Evolutionary conservation across 2,888 invertebrate species (phyloP).

Genomic region (Drosophila macrospina): DNA sequence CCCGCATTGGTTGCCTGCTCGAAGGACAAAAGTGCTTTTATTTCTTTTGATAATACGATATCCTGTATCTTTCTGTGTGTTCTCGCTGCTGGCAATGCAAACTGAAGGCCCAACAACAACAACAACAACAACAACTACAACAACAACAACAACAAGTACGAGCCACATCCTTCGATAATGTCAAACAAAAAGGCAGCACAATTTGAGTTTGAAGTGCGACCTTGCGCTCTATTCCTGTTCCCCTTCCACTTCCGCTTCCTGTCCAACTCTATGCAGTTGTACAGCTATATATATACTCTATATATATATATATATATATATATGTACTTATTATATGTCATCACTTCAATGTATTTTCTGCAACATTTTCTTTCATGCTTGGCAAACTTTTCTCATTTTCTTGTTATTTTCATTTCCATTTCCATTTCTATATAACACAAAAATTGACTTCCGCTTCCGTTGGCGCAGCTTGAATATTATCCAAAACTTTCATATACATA

Average conservation of each 20-base stretch:
- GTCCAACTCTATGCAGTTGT: conserved; percentile 46
- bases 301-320: conserved; percentile 3
- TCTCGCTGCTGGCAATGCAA: conserved; percentile 36
- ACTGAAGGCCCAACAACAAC: conserved; percentile 32
- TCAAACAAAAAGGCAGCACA: conserved; percentile 72
- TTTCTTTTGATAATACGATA: conserved; percentile 56
- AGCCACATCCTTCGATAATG: conserved; percentile 66
- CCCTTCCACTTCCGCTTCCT: conserved; percentile 9
- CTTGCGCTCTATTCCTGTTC: conserved; percentile 47
- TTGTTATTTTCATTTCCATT: conserved; percentile 66
- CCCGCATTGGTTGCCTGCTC: conserved; percentile 45
- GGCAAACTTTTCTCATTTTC: conserved; percentile 71
- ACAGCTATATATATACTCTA: not conserved
- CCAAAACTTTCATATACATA: conserved; percentile 40
- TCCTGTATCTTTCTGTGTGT: conserved; percentile 47
- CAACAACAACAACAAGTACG: conserved; percentile 26
- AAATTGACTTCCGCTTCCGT: conserved; percentile 72
- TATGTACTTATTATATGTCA: conserved; percentile 33
- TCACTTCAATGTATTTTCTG: conserved; percentile 52
- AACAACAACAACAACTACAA: no score
- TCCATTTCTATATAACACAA: conserved; percentile 66
- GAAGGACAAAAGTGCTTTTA: conserved; percentile 58
- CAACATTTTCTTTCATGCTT: conserved; percentile 71
- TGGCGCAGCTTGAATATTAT: conserved; percentile 55
- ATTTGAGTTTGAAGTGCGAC: conserved; percentile 75